Percentiles rank a stretch among this genome's conserved stretches.
These are phyloP conservation scores for Drosophila borealis DNA, from an alignment of 2,888 invertebrate species.

Conservation along the genomic window DNA sequence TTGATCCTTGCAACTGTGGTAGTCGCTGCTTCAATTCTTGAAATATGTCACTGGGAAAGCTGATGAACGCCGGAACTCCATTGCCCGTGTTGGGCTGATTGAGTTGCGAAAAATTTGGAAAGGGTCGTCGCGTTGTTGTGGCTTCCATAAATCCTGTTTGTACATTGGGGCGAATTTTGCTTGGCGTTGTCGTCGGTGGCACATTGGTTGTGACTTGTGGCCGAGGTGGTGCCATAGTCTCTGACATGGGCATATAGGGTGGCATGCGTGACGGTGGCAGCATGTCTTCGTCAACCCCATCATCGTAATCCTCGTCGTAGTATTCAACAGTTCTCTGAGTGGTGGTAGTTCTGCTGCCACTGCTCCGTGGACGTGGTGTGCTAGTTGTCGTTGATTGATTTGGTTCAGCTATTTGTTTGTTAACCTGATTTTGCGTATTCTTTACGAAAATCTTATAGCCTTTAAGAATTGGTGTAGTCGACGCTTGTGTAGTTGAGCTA, in stretches of 20 bases:
- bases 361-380: slow-evolving; percentile 6
- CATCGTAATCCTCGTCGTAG: slow-evolving; percentile 82
- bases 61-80: slow-evolving; percentile 84
- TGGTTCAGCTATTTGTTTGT: slow-evolving; percentile 39
- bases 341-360: slow-evolving; percentile 45
- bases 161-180: slow-evolving; percentile 43
- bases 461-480: slow-evolving; percentile 50
- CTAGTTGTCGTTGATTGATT: slow-evolving; percentile 19
- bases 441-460: slow-evolving; percentile 83
- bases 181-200: slow-evolving; percentile 41
- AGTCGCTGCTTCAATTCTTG: slow-evolving; percentile 82
- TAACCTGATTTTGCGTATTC: slow-evolving; percentile 71
- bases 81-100: slow-evolving; percentile 46
- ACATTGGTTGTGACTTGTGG: slow-evolving; percentile 58
- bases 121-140: slow-evolving; percentile 80
- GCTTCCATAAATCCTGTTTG: slow-evolving; percentile 80
- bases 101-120: slow-evolving; percentile 71
- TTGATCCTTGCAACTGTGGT: slow-evolving; percentile 47
- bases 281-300: slow-evolving; percentile 86
- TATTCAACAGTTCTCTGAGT: slow-evolving; percentile 68
- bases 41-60: slow-evolving; percentile 84
- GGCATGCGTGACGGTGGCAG: slow-evolving; percentile 87
- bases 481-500: slow-evolving; percentile 5
- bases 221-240: slow-evolving; percentile 85
- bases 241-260: slow-evolving; percentile 88